phyloP scores from a whole-genome alignment of 2,113 vertebrate species.

The Bambusicola thoracicus region DNA sequence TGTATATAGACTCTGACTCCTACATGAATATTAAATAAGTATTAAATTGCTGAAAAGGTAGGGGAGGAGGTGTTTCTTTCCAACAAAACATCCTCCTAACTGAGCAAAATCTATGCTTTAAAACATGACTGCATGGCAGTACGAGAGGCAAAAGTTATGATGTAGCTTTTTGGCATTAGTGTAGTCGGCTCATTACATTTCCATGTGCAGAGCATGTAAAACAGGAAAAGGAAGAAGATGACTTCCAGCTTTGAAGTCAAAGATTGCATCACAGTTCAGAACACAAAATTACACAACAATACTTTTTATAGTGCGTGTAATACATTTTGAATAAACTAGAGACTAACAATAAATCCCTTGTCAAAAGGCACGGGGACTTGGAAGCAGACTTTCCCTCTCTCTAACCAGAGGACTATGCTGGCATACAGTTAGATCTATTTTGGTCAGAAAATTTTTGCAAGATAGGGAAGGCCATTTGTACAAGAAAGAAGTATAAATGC shows the following conservation, averaged over 20 bases:
- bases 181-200: background rate
- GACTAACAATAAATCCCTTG: background rate
- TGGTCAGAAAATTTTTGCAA: background rate
- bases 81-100: background rate
- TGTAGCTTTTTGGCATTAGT: background rate
- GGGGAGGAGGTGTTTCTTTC: background rate
- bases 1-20: background rate
- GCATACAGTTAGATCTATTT: background rate
- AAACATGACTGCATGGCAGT: background rate
- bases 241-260: background rate
- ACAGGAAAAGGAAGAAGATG: background rate
- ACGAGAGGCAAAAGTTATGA: background rate
- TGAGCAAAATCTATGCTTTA: background rate
- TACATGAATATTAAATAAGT: background rate
- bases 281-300: background rate
- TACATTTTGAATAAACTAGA: background rate
- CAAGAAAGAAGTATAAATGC: background rate
- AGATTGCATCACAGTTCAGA: background rate
- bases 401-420: rapidly evolving
- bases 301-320: background rate
- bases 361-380: background rate
- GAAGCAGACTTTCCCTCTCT: background rate
- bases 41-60: background rate
- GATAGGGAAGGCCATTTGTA: background rate
- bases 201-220: background rate